These are phyloP conservation scores for Heliconius ismenius DNA, from an alignment of 2,888 invertebrate genomes.

Conservation along the genomic window DNA sequence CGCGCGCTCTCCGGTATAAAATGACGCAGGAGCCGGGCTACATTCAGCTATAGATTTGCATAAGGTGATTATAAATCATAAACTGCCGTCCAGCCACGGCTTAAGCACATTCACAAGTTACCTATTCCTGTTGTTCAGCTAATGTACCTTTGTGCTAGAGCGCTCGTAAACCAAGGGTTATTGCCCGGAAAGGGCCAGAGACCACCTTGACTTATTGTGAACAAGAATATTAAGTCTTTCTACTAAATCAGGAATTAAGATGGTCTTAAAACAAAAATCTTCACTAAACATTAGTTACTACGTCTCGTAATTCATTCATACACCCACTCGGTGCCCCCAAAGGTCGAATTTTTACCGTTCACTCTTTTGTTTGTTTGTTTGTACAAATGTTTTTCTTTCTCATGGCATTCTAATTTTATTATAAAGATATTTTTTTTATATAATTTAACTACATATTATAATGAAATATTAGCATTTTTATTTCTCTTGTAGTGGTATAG, in stretches of 20 bases:
- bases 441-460: background rate
- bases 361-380: conserved; percentile 27
- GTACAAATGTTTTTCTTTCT: conserved; percentile 33
- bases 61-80: conserved; percentile 74
- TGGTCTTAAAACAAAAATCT: conserved; percentile 4
- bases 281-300: conserved; percentile 16
- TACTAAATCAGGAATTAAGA: conserved; percentile 18
- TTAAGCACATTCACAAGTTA: conserved; percentile 55
- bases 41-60: conserved; percentile 69
- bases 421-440: background rate
- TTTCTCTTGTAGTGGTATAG: background rate
- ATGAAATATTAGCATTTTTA: background rate
- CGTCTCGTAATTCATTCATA: conserved; percentile 22
- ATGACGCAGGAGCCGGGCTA: conserved; percentile 52
- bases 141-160: conserved; percentile 67
- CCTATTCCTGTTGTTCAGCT: conserved; percentile 68
- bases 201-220: conserved; percentile 44
- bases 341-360: conserved; percentile 32
- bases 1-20: conserved; percentile 44
- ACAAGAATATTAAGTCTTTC: conserved; percentile 25
- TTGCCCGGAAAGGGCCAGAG: conserved; percentile 42
- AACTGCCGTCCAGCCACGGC: conserved; percentile 52
- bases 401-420: conserved; percentile 4
- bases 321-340: conserved; percentile 22
- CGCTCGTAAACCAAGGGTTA: conserved; percentile 48